Evolutionary conservation across 2,888 invertebrate species (phyloP), one percentile per base, ranked within the genome.

Genomic region (Beris chalybata): DNA sequence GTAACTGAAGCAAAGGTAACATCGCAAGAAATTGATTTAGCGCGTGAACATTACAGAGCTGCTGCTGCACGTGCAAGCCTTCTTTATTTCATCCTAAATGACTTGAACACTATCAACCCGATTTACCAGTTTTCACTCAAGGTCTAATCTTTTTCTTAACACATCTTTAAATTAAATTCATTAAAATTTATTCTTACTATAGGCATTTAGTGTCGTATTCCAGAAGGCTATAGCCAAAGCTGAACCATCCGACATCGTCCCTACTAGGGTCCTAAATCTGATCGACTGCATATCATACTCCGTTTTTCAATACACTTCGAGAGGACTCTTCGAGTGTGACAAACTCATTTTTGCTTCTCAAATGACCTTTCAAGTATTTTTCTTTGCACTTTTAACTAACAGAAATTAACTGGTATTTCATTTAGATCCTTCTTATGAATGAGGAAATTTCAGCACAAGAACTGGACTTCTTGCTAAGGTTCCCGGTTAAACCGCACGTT

Each of bases 141-240:
- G 87, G 94, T 79, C n/a, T 29, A n/a, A 13, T 3, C 2, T 53
- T 53, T n/a, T 30, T 56, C 2, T 4, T 31, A 56, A 13, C 3
- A 13, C 11, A 6, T 38, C 11, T 59, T n/a, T 15, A 7, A 13
- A 59, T 5, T 59, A 30, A 13, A 4, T 45, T 38, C 44, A 6
- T 13, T 22, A 22, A 44, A 12, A n/a, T 47, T n/a, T 54, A 38
- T 64, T 1, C 50, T 22, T 3, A 3, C 22, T 22, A 22, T 22
- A 93, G 93, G 95, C 97, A 2, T 97, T 97, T 81, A 95, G 93
- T 79, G 95, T 95, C n/a, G 97, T 97, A 38, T 97, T 97, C 78
- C 95, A 95, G 84, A 96, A 95, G 77, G 97, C 97, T 15, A 96
- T 97, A 75, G 90, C 91, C 53, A 89, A 87, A 76, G 94, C 97